Percentiles rank a stretch among this genome's conserved stretches.
These are phyloP conservation scores for Aphelenchoides fujianensis DNA, from an alignment of 1,140 invertebrate species.

Conservation along the genomic window DNA sequence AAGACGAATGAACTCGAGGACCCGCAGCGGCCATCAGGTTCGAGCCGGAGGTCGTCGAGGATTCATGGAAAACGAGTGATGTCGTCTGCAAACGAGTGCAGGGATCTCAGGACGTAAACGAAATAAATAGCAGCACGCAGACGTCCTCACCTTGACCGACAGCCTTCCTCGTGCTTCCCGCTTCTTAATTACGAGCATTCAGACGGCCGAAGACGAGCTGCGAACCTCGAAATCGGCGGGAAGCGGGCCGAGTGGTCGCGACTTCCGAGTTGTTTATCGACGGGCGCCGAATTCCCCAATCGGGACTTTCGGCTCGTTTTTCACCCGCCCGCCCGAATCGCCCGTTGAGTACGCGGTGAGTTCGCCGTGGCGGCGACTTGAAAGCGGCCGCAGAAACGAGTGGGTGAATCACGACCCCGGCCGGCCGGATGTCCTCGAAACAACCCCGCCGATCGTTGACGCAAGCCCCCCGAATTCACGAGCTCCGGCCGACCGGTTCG, in stretches of 20 bases:
- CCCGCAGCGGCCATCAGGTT: not conserved
- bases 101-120: too few relatives aligned
- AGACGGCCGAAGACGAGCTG: not conserved
- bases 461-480: too few relatives aligned
- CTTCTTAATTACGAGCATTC: not conserved
- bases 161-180: too few relatives aligned
- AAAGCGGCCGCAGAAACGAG: too few relatives aligned
- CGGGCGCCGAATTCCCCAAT: not conserved
- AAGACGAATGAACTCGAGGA: not conserved
- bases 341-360: not conserved
- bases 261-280: not conserved
- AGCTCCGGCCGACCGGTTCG: too few relatives aligned
- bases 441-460: too few relatives aligned
- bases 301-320: not conserved
- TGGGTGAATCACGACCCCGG: too few relatives aligned
- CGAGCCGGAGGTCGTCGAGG: too few relatives aligned
- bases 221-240: not conserved
- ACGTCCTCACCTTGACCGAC: not conserved
- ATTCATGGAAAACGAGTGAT: too few relatives aligned
- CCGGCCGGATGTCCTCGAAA: too few relatives aligned
- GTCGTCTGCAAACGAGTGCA: too few relatives aligned
- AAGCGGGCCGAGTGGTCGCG: not conserved
- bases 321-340: not conserved
- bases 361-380: not conserved
- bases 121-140: not conserved